A percentile compares a stretch with the other conserved stretches of the same genome.
Conservation (phyloP, 2,888 invertebrate genomes). For the Acronicta leporina region DNA sequence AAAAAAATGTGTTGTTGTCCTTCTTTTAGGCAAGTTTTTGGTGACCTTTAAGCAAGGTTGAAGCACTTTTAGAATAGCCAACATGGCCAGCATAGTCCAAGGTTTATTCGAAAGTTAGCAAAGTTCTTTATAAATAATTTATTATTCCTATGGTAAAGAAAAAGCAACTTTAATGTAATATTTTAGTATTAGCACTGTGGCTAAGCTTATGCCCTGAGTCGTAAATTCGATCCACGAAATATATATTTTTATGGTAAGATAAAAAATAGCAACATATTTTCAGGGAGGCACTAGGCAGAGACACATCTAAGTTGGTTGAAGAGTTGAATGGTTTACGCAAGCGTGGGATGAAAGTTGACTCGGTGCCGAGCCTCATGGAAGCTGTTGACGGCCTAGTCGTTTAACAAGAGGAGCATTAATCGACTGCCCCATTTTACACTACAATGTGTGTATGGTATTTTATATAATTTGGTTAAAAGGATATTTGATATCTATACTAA, state of each 20-base stretch:
- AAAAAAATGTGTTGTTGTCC: too few species aligned
- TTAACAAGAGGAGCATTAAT: conserved; percentile 15
- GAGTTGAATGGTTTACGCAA: conserved; percentile 90
- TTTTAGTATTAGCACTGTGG: neutral
- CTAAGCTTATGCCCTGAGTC: neutral
- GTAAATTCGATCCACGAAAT: too few species aligned
- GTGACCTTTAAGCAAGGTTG: too few species aligned
- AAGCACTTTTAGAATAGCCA: too few species aligned
- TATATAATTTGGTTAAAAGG: conserved; percentile 18
- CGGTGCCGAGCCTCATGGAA: conserved; percentile 89
- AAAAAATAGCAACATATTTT: conserved; percentile 53
- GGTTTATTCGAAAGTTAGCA: too few species aligned
- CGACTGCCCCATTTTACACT: conserved; percentile 7
- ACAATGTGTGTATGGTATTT: conserved; percentile 12
- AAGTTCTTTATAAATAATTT: too few species aligned
- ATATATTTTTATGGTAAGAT: too few species aligned
- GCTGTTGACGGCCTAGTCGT: conserved; percentile 89
- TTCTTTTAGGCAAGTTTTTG: too few species aligned
- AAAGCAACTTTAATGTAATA: too few species aligned
- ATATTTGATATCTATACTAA: neutral
- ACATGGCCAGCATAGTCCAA: too few species aligned
- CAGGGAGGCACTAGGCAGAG: conserved; percentile 90
- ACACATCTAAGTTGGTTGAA: conserved; percentile 90
- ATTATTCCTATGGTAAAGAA: too few species aligned
- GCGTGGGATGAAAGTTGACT: conserved; percentile 91